These are phyloP conservation scores for Clupea harengus DNA, from an alignment of 2,113 vertebrate genomes.

Conservation along the genomic window DNA sequence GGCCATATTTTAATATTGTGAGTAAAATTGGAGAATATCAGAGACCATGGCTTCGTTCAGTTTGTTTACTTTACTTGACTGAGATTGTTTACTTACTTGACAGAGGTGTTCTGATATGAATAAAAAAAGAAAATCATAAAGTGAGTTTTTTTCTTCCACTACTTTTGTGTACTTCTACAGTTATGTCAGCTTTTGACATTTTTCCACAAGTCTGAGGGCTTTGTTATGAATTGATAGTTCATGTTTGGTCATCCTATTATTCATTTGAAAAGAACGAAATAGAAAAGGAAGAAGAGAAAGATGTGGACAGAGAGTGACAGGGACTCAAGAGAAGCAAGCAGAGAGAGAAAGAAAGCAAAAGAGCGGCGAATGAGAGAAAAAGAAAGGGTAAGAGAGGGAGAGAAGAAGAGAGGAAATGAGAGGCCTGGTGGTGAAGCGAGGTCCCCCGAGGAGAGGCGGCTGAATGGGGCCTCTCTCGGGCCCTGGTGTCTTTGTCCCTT, in stretches of 20 bases:
- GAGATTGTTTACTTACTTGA: too few relatives aligned
- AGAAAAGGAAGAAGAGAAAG: neutral
- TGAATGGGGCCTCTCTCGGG: slow-evolving; percentile 59
- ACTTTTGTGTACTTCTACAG: too few relatives aligned
- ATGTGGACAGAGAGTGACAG: slow-evolving; percentile 29
- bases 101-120: neutral
- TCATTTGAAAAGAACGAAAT: neutral
- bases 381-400: slow-evolving; percentile 36
- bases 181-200: too few relatives aligned
- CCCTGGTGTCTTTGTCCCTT: slow-evolving; percentile 54
- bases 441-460: slow-evolving; percentile 53
- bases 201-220: too few relatives aligned
- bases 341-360: neutral
- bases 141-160: too few relatives aligned
- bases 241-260: neutral
- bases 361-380: slow-evolving; percentile 32
- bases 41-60: too few relatives aligned
- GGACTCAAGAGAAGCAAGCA: slow-evolving; percentile 35
- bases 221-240: too few relatives aligned
- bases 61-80: too few relatives aligned
- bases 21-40: too few relatives aligned
- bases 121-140: neutral
- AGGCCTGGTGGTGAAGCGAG: slow-evolving; percentile 35
- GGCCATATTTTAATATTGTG: too few relatives aligned
- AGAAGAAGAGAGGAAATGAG: slow-evolving; percentile 37